Conservation (phyloP, 2,888 invertebrate genomes). For the Amphipyra berbera region DNA sequence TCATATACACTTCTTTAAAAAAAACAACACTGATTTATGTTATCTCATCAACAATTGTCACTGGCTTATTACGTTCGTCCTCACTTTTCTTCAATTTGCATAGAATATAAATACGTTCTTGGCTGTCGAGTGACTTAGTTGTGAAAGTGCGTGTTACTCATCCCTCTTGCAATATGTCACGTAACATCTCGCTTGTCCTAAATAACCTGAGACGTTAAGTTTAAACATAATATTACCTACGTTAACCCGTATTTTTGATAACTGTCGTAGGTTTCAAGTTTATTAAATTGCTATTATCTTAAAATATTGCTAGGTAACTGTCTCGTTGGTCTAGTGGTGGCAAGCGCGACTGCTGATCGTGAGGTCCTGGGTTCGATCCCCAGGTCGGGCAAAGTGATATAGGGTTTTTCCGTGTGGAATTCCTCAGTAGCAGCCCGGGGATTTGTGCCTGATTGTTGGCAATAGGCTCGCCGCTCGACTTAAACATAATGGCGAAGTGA, state of each 20-base stretch:
- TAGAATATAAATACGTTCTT: conserved; percentile 56
- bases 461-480: too few species aligned
- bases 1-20: too few species aligned
- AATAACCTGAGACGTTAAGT: not conserved
- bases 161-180: conserved; percentile 23
- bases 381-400: too few species aligned
- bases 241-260: not conserved
- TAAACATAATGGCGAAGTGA: too few species aligned
- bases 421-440: too few species aligned
- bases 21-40: conserved; percentile 23
- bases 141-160: conserved; percentile 51
- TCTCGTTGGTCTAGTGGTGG: too few species aligned
- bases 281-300: too few species aligned
- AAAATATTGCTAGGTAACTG: too few species aligned
- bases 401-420: too few species aligned
- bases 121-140: conserved; percentile 43
- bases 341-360: too few species aligned
- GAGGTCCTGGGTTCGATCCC: too few species aligned
- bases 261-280: not conserved
- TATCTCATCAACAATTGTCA: conserved; percentile 20
- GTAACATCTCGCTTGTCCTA: conserved; percentile 11
- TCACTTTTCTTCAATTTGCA: conserved; percentile 56
- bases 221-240: not conserved
- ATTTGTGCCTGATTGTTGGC: too few species aligned
- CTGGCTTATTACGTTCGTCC: conserved; percentile 17